Base-by-base conservation (phyloP, 2,888 invertebrate species). In the Diloba caeruleocephala region DNA sequence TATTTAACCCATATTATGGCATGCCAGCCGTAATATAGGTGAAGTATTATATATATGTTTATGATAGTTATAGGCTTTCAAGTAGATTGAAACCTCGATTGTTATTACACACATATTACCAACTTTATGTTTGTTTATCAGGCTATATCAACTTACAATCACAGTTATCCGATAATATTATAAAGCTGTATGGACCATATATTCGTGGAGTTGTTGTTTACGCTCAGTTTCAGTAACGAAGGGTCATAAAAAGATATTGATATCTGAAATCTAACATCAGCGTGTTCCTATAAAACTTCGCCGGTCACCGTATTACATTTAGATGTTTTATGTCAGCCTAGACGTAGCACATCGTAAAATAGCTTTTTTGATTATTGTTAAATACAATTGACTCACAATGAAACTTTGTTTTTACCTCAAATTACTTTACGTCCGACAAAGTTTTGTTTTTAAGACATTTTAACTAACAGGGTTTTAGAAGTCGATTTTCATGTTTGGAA, bases 61-160 rank as follows among this genome's bases (percentile, higher is more conserved):
- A 25, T 44, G 21, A 64, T 67, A 63, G 73, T 57, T 71, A 71
- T 78, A 76, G 74, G 87, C 88, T 88, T 87, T 89, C 83, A 89
- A 79, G 78, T 63, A 83, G 78, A 88, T 89, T 89, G 87, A 84
- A 87, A 79, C 71, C 71, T 72, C 73, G 64, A 77, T 81, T 79
- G 79, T 79, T 82, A 78, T 80, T 79, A 62, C 65, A 60, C 68
- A 66, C 69, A 63, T 66, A 75, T 73, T 73, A 69, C 70, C 68
- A 64, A 53, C 43, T 65, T 68, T 71, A 71, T 71, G 72, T 71
- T 69, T 59, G 46, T 67, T 59, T 63, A 71, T 56, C 48, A 31
- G 46, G 29, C 26, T 34, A 48, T 57, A 59, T 66, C 50, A 34
- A 69, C 42, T 49, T 49, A 53, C 33, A 71, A 67, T 51, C 32